Percentiles rank a stretch among this genome's conserved stretches.
phyloP scores from a whole-genome alignment of 2,888 invertebrate species.

The Linnaemya vulpina region DNA sequence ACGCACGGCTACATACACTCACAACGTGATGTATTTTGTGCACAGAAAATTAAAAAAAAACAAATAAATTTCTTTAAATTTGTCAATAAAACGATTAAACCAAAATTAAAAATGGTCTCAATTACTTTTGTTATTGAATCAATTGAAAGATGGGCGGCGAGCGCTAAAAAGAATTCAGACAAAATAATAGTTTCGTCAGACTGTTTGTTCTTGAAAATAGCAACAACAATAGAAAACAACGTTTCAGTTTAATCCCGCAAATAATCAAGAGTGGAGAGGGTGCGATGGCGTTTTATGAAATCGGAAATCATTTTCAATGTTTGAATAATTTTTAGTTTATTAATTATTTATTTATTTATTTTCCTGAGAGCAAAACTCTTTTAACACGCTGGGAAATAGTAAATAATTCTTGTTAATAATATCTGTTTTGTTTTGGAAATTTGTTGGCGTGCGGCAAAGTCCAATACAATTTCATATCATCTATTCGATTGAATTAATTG shows the following conservation, averaged over 20 bases:
- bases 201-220: background rate
- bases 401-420: background rate
- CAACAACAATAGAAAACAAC: background rate
- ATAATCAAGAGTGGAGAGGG: conserved; percentile 13
- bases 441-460: background rate
- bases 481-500: background rate
- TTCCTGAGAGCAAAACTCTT: background rate
- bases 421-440: background rate
- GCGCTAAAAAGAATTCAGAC: background rate
- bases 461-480: background rate
- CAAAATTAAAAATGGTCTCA: conserved; percentile 33
- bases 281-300: background rate
- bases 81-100: conserved; percentile 48
- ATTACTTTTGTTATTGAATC: conserved; percentile 45
- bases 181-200: background rate
- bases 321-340: background rate
- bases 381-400: background rate
- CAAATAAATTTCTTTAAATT: conserved; percentile 23
- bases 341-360: background rate
- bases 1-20: background rate
- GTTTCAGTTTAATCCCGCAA: background rate
- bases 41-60: too few relatives aligned
- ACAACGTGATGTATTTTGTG: conserved; percentile 17
- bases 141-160: conserved; percentile 14
- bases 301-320: background rate